Evolutionary conservation across 2,888 invertebrate genomes (phyloP), one percentile per base, ranked within the genome.

Genomic region (Ganaspis brasiliensis): DNA sequence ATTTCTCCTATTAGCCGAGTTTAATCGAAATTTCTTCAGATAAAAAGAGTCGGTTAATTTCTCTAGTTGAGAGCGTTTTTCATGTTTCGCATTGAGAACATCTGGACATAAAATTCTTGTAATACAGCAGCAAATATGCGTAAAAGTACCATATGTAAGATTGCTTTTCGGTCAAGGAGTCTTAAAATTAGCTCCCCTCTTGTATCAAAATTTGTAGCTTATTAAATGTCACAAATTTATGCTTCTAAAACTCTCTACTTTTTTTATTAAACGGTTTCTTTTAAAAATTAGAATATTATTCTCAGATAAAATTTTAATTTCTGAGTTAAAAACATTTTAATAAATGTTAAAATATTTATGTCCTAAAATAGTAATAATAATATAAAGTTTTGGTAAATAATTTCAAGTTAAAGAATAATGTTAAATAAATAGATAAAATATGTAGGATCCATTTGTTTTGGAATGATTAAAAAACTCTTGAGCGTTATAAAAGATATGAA

Each of bases 61-160:
- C 52, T 52, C 52, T 16, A 67, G 67, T 26, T 14, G 21, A 45
- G 21, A 45, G 21, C 40, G 67, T 67, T 67, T 24, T 40, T 67
- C 12, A 67, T 40, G 40, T 45, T 45, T 79, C 78, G 78, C 74
- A 75, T 79, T 73, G 80, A 74, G 74, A 77, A 82, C 82, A 82
- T 82, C 82, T 82, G 82, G 80, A 76, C 77, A 82, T 77, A 75
- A 80, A 82, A 79, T 80, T 79, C 80, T 76, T 26, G 72, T 45
- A 67, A 24, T 67, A 55, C 55, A 72, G 72, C 52, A 72, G 55
- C 12, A 72, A 55, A 72, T 55, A 37, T n/a, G 12, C 35, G 35
- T 72, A 35, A 72, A 72, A 72, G 56, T 35, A 31, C 35, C 72
- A 67, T 24, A 40, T 67, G 67, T 67, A 67, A 40, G 14, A 24